These are phyloP conservation scores for Mizuhopecten yessoensis DNA, from an alignment of 1,140 invertebrate genomes.

Conservation along the genomic window DNA sequence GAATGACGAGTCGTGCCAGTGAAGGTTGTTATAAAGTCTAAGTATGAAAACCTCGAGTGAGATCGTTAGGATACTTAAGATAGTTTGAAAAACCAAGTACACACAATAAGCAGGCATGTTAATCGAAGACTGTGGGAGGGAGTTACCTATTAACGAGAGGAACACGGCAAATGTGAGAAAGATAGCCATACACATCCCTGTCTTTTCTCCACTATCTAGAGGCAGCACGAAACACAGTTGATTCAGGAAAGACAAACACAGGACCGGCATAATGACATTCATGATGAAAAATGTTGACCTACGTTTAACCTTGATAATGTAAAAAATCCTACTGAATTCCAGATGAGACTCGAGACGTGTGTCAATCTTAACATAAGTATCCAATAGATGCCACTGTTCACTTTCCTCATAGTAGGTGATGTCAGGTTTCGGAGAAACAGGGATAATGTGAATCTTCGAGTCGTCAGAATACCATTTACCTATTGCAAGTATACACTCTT, in stretches of 20 bases:
- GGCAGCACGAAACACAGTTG: conserved; percentile 13
- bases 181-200: conserved; percentile 44
- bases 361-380: not conserved
- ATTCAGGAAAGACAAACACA: not conserved
- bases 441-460: not conserved
- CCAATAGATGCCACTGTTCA: not conserved
- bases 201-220: conserved; percentile 35
- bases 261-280: not conserved
- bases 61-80: not conserved
- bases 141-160: not conserved
- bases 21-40: not conserved
- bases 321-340: not conserved
- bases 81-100: not conserved
- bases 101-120: conserved; percentile 16
- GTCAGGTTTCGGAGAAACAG: not conserved
- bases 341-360: not conserved
- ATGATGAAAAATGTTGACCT: not conserved
- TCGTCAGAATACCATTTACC: not conserved
- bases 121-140: not conserved
- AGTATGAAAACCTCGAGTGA: not conserved
- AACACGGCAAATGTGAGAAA: conserved; percentile 46
- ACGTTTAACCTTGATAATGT: not conserved
- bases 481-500: not conserved
- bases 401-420: not conserved
- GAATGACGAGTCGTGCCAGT: not conserved